Evolutionary conservation across 2,797 vertebrate genomes (phyloP).

Genomic region (Darevskia mixta): DNA sequence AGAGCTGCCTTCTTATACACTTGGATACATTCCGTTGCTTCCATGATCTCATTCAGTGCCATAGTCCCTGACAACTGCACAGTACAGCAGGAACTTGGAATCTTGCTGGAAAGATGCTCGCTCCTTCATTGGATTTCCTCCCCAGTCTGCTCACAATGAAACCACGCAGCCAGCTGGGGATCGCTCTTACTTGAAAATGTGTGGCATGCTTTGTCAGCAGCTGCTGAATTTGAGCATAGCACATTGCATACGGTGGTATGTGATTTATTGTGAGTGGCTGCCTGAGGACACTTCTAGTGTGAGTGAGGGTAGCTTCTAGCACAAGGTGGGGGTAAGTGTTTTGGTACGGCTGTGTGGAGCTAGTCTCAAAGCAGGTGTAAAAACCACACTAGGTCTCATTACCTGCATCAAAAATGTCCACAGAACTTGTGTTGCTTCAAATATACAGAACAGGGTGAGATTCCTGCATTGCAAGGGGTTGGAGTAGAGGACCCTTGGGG

Average conservation of each 20-base stretch:
- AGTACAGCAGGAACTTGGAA: constrained; percentile 9
- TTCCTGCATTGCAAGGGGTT: background rate
- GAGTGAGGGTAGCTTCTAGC: background rate
- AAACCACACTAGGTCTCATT: background rate
- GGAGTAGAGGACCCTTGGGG: too few species aligned
- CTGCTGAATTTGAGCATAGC: constrained; percentile 12
- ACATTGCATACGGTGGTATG: background rate
- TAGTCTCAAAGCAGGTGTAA: constrained; percentile 2
- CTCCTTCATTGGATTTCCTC: background rate
- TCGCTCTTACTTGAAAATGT: constrained; percentile 14
- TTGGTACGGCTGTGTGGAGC: constrained; percentile 12
- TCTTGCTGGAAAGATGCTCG: constrained; percentile 1
- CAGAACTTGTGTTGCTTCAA: constrained; percentile 12
- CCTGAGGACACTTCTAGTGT: background rate
- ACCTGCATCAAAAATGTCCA: constrained; percentile 20
- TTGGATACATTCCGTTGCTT: rapidly evolving
- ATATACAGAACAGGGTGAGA: constrained; percentile 1
- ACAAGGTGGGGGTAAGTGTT: background rate
- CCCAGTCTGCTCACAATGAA: background rate
- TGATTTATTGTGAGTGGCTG: background rate
- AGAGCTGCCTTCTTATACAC: background rate
- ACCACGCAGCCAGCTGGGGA: background rate
- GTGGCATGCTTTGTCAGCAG: constrained; percentile 6
- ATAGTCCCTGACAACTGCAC: rapidly evolving
- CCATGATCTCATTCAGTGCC: background rate